These are phyloP conservation scores for Hydropsyche tenuis DNA, from an alignment of 1,140 invertebrate species.

Conservation along the genomic window DNA sequence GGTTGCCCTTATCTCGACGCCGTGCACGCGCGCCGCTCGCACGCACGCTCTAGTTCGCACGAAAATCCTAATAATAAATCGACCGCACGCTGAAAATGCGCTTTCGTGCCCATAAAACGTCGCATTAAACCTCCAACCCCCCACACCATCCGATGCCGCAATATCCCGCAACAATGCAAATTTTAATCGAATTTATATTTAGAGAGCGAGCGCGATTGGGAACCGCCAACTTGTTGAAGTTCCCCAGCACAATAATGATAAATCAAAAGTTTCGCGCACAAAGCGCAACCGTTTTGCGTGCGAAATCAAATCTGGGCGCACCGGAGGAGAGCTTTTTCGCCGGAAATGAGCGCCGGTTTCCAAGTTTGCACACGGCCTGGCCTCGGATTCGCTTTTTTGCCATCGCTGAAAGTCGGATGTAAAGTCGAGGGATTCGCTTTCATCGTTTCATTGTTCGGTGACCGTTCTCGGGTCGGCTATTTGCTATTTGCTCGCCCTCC, in stretches of 20 bases:
- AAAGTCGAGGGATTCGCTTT: not conserved
- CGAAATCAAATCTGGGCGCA: not conserved
- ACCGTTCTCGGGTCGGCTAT: not conserved
- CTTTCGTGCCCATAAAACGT: constrained; percentile 19
- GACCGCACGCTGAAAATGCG: constrained; percentile 5
- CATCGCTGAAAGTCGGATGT: constrained; percentile 5
- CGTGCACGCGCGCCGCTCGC: constrained; percentile 5
- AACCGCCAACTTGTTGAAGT: not conserved
- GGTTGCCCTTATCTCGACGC: not conserved
- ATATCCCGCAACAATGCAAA: not conserved
- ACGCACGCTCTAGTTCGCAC: not conserved
- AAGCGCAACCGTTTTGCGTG: not conserved
- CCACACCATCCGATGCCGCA: not conserved
- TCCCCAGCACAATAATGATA: constrained; percentile 8
- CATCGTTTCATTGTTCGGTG: constrained; percentile 5
- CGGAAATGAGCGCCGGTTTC: not conserved
- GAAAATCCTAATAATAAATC: not conserved
- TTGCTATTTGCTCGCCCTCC: not conserved
- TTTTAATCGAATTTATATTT: not conserved
- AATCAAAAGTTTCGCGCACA: constrained; percentile 16
- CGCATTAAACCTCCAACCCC: constrained; percentile 8
- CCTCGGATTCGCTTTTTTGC: not conserved
- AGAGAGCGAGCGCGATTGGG: constrained; percentile 2
- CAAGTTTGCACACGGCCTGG: not conserved
- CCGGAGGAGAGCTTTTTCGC: not conserved